Percentiles rank a stretch among this genome's conserved stretches.
phyloP scores from a whole-genome alignment of 2,113 vertebrate genomes.

The Aplodontia rufa region DNA sequence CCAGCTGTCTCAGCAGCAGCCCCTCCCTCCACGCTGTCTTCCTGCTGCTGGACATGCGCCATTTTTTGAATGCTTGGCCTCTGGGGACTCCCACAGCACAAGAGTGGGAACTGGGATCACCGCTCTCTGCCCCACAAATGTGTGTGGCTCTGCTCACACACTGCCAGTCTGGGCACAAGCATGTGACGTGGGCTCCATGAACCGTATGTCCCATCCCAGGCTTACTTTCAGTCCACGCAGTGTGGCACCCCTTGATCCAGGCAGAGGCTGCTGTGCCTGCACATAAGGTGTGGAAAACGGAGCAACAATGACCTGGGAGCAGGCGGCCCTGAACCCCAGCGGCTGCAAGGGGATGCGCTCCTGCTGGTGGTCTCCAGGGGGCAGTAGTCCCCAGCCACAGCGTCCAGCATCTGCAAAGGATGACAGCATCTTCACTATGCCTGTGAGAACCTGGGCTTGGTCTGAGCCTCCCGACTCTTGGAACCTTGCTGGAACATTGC shows the following conservation, averaged over 20 bases:
- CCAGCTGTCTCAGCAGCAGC: rapidly evolving
- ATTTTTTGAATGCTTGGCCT: not conserved
- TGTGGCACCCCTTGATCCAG: not conserved
- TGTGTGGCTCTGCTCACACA: not conserved
- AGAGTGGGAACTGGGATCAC: rapidly evolving
- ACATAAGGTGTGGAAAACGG: rapidly evolving
- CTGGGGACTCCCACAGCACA: not conserved
- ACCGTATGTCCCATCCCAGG: not conserved
- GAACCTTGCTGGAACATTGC: not conserved
- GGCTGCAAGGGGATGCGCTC: rapidly evolving
- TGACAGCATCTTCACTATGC: rapidly evolving
- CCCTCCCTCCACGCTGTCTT: not conserved
- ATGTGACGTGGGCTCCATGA: not conserved
- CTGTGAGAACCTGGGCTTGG: not conserved
- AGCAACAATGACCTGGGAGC: not conserved
- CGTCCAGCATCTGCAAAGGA: rapidly evolving
- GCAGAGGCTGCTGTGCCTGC: not conserved
- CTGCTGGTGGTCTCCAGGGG: not conserved
- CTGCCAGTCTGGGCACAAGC: not conserved
- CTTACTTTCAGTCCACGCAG: not conserved
- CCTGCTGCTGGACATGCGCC: rapidly evolving
- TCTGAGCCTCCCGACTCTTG: not conserved
- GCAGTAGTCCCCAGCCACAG: rapidly evolving
- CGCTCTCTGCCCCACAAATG: not conserved
- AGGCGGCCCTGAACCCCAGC: not conserved